These are phyloP conservation scores for Varroa destructor DNA, from an alignment of 1,140 invertebrate genomes.

Conservation along the genomic window DNA sequence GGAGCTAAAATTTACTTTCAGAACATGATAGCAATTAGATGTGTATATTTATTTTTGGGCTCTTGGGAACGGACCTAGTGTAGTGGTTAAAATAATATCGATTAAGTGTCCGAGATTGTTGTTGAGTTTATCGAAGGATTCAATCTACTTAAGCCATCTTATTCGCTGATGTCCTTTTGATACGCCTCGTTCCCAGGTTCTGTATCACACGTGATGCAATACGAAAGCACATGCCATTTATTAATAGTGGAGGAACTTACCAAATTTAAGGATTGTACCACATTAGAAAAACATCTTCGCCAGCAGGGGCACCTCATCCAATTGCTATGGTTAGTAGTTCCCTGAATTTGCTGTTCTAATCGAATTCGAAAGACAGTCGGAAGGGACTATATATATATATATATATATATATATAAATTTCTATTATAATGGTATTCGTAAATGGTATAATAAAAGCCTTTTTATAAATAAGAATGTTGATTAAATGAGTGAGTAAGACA, in stretches of 20 bases:
- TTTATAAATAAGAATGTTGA: no score
- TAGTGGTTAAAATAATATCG: no score
- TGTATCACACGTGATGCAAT: neutral
- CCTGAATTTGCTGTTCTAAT: neutral
- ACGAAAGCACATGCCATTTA: neutral
- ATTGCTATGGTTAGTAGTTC: neutral
- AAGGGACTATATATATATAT: no score
- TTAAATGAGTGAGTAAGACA: no score
- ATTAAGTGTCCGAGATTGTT: neutral
- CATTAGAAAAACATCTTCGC: neutral
- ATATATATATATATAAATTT: no score
- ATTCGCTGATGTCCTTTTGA: neutral
- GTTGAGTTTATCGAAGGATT: neutral
- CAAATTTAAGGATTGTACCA: conserved; percentile 17
- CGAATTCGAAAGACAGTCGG: neutral
- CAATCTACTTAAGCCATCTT: neutral
- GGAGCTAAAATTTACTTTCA: no score
- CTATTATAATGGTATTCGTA: no score
- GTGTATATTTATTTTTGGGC: no score
- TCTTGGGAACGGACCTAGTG: no score
- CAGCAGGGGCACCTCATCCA: conserved; percentile 4
- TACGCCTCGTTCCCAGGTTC: neutral
- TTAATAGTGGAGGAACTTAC: neutral
- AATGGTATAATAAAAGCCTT: no score
- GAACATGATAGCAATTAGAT: no score